Evolutionary conservation across 2,113 vertebrate genomes (phyloP).

Genomic region (Ciconia maguari): DNA sequence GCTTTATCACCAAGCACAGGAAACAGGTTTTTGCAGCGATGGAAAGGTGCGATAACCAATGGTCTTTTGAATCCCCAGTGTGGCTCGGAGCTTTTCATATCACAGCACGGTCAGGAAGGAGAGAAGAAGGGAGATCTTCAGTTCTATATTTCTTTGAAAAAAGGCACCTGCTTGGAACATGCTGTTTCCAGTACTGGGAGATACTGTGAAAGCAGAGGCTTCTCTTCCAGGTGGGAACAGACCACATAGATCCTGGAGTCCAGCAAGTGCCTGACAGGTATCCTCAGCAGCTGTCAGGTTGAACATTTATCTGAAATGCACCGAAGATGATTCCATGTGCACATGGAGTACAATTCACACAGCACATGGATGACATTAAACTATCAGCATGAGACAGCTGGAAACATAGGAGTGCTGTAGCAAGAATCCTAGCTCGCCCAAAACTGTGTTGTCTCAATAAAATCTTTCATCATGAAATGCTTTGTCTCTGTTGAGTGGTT

Average conservation of each 20-base stretch:
- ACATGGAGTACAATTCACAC: not conserved
- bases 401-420: not conserved
- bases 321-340: not conserved
- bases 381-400: not conserved
- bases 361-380: not conserved
- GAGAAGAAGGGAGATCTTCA: not conserved
- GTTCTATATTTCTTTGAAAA: not conserved
- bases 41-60: not conserved
- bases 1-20: not conserved
- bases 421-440: not conserved
- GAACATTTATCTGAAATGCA: not conserved
- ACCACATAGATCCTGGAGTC: not conserved
- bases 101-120: not conserved
- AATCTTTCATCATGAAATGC: not conserved
- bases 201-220: not conserved
- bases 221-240: not conserved
- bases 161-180: not conserved
- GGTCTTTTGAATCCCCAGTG: not conserved
- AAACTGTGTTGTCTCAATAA: not conserved
- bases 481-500: not conserved
- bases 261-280: not conserved
- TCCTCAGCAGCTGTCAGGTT: not conserved
- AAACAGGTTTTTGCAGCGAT: not conserved
- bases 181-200: not conserved
- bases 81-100: not conserved